Evolutionary conservation across 2,888 invertebrate species (phyloP).

Genomic region (Noctua pronuba): DNA sequence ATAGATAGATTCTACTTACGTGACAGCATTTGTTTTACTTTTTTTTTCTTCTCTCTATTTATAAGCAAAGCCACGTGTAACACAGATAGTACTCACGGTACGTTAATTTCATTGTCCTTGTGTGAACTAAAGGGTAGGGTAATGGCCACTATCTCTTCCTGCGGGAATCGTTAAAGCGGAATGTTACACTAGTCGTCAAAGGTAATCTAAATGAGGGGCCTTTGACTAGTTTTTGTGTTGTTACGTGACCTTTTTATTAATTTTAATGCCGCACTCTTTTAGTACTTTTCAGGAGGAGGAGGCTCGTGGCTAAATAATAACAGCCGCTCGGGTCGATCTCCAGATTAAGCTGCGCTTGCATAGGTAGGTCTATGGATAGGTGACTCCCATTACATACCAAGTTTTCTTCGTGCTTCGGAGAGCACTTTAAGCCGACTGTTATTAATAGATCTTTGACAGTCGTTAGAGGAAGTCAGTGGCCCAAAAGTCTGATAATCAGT

Average conservation of each 20-base stretch:
- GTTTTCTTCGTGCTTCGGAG: too few relatives aligned
- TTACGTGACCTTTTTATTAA: neutral
- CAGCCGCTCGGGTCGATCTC: neutral
- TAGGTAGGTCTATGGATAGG: neutral
- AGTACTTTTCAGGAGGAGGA: neutral
- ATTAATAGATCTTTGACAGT: too few relatives aligned
- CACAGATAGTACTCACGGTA: neutral
- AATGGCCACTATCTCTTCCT: constrained; percentile 41
- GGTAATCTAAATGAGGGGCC: constrained; percentile 39
- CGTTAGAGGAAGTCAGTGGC: too few relatives aligned
- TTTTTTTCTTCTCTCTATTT: neutral
- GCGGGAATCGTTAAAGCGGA: constrained; percentile 41
- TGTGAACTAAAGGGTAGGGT: constrained; percentile 20
- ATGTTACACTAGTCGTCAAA: constrained; percentile 19
- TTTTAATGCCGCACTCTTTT: neutral
- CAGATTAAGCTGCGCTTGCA: neutral
- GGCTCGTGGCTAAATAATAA: neutral
- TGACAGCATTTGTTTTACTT: neutral
- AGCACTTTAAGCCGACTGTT: too few relatives aligned
- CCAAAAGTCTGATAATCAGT: too few relatives aligned
- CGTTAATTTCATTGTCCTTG: constrained; percentile 35
- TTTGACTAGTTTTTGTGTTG: constrained; percentile 33
- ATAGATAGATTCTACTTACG: too few relatives aligned
- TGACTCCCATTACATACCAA: too few relatives aligned
- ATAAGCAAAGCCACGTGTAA: constrained; percentile 6